Evolutionary conservation across 2,113 vertebrate genomes (phyloP).

Genomic region (Bubalus kerabau): DNA sequence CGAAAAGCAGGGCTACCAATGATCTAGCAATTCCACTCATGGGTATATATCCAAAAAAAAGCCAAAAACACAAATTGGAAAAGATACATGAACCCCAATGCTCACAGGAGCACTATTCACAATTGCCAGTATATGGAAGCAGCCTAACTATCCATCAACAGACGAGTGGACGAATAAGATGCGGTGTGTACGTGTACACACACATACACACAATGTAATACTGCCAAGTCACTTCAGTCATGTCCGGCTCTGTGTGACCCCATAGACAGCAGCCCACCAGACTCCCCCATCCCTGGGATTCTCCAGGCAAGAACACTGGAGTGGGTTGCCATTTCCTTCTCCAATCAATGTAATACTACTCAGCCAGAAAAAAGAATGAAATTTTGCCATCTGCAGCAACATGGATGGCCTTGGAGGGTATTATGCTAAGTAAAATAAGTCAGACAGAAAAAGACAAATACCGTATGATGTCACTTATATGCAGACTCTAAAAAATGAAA

Average conservation of each 20-base stretch:
- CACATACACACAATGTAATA: neutral
- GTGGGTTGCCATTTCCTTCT: too few species aligned
- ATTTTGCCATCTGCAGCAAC: too few species aligned
- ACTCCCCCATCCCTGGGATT: too few species aligned
- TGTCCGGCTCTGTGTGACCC: too few species aligned
- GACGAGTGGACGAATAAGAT: neutral
- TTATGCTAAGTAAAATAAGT: neutral
- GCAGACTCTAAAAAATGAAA: neutral
- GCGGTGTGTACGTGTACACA: fast-evolving
- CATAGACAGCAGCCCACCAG: too few species aligned
- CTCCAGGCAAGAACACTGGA: too few species aligned
- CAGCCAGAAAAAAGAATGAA: neutral
- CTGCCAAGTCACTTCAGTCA: too few species aligned
- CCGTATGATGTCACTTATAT: too few species aligned
- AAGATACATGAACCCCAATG: neutral
- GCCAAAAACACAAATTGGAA: neutral
- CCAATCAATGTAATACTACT: neutral
- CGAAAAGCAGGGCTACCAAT: fast-evolving
- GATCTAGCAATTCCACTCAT: neutral
- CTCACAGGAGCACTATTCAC: neutral
- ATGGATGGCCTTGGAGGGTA: neutral
- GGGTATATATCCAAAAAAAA: neutral
- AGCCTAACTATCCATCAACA: neutral
- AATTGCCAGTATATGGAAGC: neutral
- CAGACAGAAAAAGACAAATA: neutral